A percentile compares a stretch with the other conserved stretches of the same genome.
Evolutionary conservation across 2,113 vertebrate genomes (phyloP).

Genomic region (Microcebus griseorufus): DNA sequence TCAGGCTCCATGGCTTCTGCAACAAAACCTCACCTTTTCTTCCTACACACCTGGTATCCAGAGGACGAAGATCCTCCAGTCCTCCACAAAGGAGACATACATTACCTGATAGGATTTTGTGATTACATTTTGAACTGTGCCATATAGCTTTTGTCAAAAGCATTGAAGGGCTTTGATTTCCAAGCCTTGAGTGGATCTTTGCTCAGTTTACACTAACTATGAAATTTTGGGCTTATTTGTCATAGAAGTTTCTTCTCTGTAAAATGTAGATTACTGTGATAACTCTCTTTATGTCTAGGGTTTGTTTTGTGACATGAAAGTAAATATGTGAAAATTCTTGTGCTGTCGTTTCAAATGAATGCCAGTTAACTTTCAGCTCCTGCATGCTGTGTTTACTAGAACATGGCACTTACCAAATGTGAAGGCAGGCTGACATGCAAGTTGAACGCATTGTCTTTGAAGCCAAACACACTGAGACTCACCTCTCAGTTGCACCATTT

Average conservation of each 20-base stretch:
- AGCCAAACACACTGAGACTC: background rate
- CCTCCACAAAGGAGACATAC: background rate
- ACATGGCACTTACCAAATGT: background rate
- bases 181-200: background rate
- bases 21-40: background rate
- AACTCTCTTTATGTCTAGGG: background rate
- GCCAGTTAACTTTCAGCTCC: background rate
- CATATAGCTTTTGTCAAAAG: background rate
- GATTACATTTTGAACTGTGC: background rate
- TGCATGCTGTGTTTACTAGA: background rate
- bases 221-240: background rate
- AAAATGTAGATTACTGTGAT: background rate
- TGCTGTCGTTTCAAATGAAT: background rate
- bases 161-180: background rate
- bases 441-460: background rate
- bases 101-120: background rate
- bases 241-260: background rate
- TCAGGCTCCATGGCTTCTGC: background rate
- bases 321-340: background rate
- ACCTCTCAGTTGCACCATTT: background rate
- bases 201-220: background rate
- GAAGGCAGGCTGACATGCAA: background rate
- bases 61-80: background rate
- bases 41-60: background rate
- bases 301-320: background rate